Conservation (phyloP, 2,888 invertebrate genomes). For the Odontothrips loti region DNA sequence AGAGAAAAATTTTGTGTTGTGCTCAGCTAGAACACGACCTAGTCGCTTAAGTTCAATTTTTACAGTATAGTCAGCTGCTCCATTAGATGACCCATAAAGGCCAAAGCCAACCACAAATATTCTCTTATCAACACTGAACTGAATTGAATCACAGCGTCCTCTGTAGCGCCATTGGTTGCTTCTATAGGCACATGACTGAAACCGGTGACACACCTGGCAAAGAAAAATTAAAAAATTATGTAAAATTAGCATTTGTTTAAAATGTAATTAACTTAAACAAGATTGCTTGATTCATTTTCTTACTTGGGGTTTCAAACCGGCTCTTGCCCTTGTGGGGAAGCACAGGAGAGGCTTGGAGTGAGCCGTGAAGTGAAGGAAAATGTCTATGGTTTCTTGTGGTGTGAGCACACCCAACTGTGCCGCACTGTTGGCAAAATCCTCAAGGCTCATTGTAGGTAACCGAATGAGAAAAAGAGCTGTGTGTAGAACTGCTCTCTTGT, state of each 20-base stretch:
- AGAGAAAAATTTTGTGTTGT: conserved; percentile 90
- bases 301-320: conserved; percentile 85
- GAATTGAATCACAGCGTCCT: conserved; percentile 93
- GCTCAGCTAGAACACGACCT: conserved; percentile 83
- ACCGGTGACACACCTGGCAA: conserved; percentile 83
- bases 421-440: conserved; percentile 91
- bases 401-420: conserved; percentile 90
- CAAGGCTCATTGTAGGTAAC: conserved; percentile 89
- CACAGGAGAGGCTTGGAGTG: conserved; percentile 75
- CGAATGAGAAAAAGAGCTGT: conserved; percentile 81
- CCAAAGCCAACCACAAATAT: conserved; percentile 96
- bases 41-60: conserved; percentile 89
- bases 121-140: conserved; percentile 91
- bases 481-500: conserved; percentile 70
- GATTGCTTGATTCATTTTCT: conserved; percentile 35
- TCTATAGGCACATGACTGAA: conserved; percentile 93
- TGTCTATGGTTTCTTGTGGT: conserved; percentile 88
- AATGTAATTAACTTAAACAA: conserved; percentile 4
- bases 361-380: conserved; percentile 93
- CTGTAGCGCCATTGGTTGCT: conserved; percentile 97
- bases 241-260: conserved; percentile 6
- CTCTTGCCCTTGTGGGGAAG: conserved; percentile 76
- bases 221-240: conserved; percentile 34
- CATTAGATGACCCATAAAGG: conserved; percentile 91
- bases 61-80: conserved; percentile 90